Conservation (phyloP, 2,797 vertebrate genomes). For the Sphenodon punctatus region DNA sequence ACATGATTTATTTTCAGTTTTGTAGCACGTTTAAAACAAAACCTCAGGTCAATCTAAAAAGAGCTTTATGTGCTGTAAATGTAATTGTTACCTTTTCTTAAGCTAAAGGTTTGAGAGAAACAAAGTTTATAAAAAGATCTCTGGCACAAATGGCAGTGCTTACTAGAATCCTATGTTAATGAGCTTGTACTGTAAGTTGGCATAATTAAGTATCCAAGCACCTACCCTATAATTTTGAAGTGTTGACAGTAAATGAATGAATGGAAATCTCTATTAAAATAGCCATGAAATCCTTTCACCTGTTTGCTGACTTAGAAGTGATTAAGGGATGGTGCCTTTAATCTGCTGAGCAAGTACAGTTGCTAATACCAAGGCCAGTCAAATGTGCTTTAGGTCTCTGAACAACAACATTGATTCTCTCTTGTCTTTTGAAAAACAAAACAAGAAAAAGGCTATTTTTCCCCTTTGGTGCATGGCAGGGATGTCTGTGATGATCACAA, state of each 20-base stretch:
- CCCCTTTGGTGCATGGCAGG: neutral
- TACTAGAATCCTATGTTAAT: neutral
- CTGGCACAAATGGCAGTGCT: neutral
- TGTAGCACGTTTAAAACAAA: too few species aligned
- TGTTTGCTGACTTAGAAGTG: slow-evolving; percentile 17
- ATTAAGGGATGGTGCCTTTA: neutral
- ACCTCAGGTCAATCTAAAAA: too few species aligned
- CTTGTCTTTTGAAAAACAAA: slow-evolving; percentile 9
- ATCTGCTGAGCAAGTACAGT: neutral
- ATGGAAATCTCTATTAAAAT: slow-evolving; percentile 7
- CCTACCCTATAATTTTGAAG: neutral
- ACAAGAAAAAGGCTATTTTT: neutral
- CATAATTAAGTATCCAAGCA: neutral
- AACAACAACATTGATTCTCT: slow-evolving; percentile 7
- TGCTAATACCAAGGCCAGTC: neutral
- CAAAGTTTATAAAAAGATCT: neutral
- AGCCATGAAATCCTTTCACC: neutral
- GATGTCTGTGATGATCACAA: neutral
- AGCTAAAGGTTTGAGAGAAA: too few species aligned
- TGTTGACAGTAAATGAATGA: neutral
- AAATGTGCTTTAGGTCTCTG: neutral
- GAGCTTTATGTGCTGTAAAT: too few species aligned
- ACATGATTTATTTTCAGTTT: too few species aligned
- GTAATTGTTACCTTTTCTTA: too few species aligned
- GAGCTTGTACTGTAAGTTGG: neutral